Percentiles rank a stretch among this genome's conserved stretches.
phyloP scores from a whole-genome alignment of 2,888 invertebrate species.

The Lacanobia oleracea region DNA sequence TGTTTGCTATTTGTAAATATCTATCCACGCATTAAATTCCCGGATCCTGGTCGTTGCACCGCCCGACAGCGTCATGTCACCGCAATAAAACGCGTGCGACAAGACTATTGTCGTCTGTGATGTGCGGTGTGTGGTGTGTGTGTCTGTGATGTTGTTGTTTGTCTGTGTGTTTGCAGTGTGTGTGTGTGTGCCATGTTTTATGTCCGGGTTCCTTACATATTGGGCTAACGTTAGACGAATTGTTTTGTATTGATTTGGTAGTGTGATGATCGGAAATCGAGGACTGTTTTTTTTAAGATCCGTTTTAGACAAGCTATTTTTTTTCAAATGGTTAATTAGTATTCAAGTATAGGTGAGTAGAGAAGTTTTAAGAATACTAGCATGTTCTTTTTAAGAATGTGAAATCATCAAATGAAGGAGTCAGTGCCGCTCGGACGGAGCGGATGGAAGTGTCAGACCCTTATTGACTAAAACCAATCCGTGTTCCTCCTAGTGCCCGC shows the following conservation, averaged over 20 bases:
- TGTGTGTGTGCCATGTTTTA: too few species aligned
- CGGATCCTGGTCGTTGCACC: conserved; percentile 46
- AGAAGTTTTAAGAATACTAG: too few species aligned
- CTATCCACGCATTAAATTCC: conserved; percentile 24
- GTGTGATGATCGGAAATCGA: conserved; percentile 10
- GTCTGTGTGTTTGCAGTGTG: too few species aligned
- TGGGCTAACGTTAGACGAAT: background rate
- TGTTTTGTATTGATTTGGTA: conserved; percentile 3
- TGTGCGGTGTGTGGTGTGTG: too few species aligned
- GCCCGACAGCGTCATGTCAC: conserved; percentile 8
- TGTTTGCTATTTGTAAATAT: conserved; percentile 6
- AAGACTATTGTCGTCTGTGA: conserved; percentile 20
- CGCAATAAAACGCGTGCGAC: conserved; percentile 36
- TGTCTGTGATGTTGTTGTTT: too few species aligned
- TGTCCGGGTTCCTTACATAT: conserved; percentile 46
- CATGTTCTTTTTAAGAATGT: too few species aligned
- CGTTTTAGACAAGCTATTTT: background rate
- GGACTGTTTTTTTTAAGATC: background rate
- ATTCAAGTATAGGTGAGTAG: too few species aligned
- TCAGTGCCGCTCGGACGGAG: too few species aligned
- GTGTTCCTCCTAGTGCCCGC: too few species aligned
- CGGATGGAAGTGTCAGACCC: too few species aligned
- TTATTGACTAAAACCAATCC: too few species aligned
- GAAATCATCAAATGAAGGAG: too few species aligned
- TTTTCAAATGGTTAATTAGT: background rate